phyloP scores from a whole-genome alignment of 1,140 invertebrate genomes.

The Drosophila jambulina region DNA sequence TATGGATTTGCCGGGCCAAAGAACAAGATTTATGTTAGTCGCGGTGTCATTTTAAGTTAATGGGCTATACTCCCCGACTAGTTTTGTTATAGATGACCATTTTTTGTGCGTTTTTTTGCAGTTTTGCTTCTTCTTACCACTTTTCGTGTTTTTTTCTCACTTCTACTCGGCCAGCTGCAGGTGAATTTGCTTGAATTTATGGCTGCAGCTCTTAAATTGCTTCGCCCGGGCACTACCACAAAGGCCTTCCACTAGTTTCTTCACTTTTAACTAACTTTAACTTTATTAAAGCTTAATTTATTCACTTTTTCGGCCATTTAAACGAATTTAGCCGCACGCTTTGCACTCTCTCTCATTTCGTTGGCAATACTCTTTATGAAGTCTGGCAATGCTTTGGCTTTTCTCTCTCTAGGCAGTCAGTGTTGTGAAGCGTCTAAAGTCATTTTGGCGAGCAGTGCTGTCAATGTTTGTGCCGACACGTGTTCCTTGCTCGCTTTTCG shows the following conservation, averaged over 20 bases:
- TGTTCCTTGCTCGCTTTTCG: not conserved
- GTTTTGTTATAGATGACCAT: constrained; percentile 36
- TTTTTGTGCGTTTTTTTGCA: constrained; percentile 23
- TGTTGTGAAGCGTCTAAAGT: constrained; percentile 9
- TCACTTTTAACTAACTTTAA: not conserved
- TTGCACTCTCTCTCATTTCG: not conserved
- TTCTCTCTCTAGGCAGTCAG: not conserved
- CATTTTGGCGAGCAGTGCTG: constrained; percentile 13
- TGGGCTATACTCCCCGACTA: constrained; percentile 62
- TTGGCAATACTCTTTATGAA: not conserved
- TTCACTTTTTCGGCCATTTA: not conserved
- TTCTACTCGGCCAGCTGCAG: constrained; percentile 47
- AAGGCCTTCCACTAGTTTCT: constrained; percentile 4
- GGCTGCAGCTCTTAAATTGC: constrained; percentile 69
- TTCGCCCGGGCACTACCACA: constrained; percentile 55
- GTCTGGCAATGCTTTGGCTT: constrained; percentile 5
- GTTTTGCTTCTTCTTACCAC: not conserved
- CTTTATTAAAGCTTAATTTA: constrained; percentile 4
- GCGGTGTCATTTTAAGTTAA: constrained; percentile 78
- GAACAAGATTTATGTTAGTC: constrained; percentile 72
- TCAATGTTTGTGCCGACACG: not conserved
- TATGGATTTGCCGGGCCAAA: constrained; percentile 46
- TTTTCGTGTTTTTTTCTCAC: constrained; percentile 1
- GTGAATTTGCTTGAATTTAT: constrained; percentile 70
- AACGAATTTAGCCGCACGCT: not conserved